These are phyloP conservation scores for Notodonta ziczac DNA, from an alignment of 2,888 invertebrate genomes.

Conservation along the genomic window DNA sequence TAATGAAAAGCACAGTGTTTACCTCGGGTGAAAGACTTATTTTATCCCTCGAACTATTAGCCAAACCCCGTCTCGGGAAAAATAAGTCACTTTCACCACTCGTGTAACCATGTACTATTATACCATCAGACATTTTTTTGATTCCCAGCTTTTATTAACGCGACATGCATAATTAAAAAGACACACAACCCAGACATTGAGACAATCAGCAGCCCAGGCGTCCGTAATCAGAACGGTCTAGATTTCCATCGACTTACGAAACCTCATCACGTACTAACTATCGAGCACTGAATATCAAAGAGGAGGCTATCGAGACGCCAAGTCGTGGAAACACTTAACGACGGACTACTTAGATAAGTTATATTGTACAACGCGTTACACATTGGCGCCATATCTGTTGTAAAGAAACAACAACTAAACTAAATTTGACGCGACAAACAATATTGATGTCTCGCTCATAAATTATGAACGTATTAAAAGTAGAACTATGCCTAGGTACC, in stretches of 20 bases:
- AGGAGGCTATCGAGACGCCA: conserved; percentile 16
- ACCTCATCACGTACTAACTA: conserved; percentile 24
- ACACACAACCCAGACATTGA: background rate
- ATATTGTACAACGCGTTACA: no score
- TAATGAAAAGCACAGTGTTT: no score
- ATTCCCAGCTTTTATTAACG: no score
- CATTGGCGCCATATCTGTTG: background rate
- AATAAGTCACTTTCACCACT: no score
- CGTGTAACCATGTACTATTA: no score
- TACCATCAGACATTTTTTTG: no score
- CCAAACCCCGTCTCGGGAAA: no score
- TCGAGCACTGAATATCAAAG: conserved; percentile 27
- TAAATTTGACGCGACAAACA: background rate
- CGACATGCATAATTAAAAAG: no score
- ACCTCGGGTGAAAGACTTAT: no score
- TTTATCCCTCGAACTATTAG: no score
- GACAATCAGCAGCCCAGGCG: background rate
- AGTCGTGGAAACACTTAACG: conserved; percentile 12
- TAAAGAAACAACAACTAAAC: background rate
- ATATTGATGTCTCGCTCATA: no score
- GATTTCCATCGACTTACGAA: conserved; percentile 13
- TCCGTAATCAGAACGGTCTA: conserved; percentile 10
- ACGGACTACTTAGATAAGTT: background rate
- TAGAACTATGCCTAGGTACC: no score
- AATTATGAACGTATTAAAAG: background rate